These are phyloP conservation scores for Melieria omissa DNA, from an alignment of 2,888 invertebrate genomes.

Conservation along the genomic window DNA sequence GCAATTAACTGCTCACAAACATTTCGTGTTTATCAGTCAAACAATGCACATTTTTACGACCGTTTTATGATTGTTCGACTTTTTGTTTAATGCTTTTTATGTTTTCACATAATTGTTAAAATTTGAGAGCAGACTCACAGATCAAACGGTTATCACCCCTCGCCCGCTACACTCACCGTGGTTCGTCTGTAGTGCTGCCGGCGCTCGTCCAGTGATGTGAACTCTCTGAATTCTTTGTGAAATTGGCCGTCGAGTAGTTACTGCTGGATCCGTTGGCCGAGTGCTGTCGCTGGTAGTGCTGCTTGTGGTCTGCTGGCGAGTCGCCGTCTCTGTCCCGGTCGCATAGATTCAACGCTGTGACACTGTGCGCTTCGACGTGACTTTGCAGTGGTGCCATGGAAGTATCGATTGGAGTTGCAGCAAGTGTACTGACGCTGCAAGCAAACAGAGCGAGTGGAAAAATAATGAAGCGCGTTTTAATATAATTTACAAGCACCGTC, in stretches of 20 bases:
- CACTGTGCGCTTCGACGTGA: slow-evolving; percentile 57
- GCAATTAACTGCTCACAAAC: no score
- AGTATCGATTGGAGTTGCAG: slow-evolving; percentile 55
- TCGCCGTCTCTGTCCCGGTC: slow-evolving; percentile 45
- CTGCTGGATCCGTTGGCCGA: slow-evolving; percentile 40
- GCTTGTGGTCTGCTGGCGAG: slow-evolving; percentile 29
- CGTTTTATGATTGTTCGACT: no score
- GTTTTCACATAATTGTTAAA: no score
- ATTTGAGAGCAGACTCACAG: no score
- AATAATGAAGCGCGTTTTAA: no score
- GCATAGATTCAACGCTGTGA: slow-evolving; percentile 54
- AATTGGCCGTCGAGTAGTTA: slow-evolving; percentile 36
- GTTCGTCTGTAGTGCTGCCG: slow-evolving; percentile 5
- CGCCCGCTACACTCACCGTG: slow-evolving; percentile 19
- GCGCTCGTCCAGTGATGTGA: slow-evolving; percentile 30
- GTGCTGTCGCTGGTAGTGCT: slow-evolving; percentile 33
- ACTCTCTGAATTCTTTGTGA: slow-evolving; percentile 24
- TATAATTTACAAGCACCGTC: no score
- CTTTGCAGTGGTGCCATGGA: slow-evolving; percentile 65
- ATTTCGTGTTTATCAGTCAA: no score
- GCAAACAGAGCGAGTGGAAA: not conserved
- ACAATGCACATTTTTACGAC: no score
- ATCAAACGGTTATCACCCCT: not conserved
- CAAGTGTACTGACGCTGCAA: slow-evolving; percentile 59
- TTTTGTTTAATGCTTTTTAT: no score